Percentiles rank a stretch among this genome's conserved stretches.
phyloP scores from a whole-genome alignment of 1,140 invertebrate species.

The Drosophila kepulauana region DNA sequence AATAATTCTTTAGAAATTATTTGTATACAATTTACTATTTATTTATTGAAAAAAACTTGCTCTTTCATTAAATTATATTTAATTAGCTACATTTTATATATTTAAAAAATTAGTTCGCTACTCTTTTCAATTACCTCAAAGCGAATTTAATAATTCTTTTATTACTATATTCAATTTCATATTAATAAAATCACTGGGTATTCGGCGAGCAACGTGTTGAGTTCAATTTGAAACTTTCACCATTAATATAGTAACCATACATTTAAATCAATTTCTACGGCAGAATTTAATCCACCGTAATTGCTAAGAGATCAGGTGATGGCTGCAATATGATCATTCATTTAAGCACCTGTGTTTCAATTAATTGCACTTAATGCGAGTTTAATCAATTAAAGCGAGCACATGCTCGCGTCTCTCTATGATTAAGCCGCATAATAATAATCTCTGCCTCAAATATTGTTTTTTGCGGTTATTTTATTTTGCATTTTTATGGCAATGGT shows the following conservation, averaged over 20 bases:
- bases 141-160: too few relatives aligned
- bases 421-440: slow-evolving; percentile 11
- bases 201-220: neutral
- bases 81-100: too few relatives aligned
- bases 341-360: slow-evolving; percentile 5
- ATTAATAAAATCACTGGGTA: neutral
- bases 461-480: slow-evolving; percentile 3
- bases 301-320: neutral
- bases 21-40: too few relatives aligned
- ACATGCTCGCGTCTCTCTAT: too few relatives aligned
- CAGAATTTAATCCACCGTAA: neutral
- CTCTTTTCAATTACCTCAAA: too few relatives aligned
- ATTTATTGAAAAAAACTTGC: too few relatives aligned
- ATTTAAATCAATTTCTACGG: neutral
- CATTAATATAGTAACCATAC: neutral
- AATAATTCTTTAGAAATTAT: too few relatives aligned
- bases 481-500: slow-evolving; percentile 31
- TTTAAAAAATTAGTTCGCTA: too few relatives aligned
- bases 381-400: slow-evolving; percentile 15
- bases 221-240: neutral
- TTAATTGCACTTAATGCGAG: slow-evolving; percentile 1
- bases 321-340: neutral
- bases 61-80: too few relatives aligned
- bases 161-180: too few relatives aligned
- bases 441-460: neutral